A percentile compares a stretch with the other conserved stretches of the same genome.
phyloP scores from a whole-genome alignment of 2,888 invertebrate species.

The Himalopsyche japonica region DNA sequence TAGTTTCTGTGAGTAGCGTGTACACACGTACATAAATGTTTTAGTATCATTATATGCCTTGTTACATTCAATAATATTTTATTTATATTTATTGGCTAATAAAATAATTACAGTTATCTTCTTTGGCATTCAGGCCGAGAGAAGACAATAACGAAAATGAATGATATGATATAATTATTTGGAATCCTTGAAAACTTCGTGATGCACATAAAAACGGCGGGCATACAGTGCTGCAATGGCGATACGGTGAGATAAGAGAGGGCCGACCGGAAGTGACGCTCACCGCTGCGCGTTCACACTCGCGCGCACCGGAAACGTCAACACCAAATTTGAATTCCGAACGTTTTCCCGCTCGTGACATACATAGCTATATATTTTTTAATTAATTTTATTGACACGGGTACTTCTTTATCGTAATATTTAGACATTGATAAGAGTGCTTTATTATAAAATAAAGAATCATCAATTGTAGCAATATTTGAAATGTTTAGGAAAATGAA shows the following conservation, averaged over 20 bases:
- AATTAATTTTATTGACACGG: background rate
- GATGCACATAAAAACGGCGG: background rate
- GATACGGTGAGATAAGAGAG: constrained; percentile 11
- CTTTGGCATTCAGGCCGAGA: background rate
- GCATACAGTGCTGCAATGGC: background rate
- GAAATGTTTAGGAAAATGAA: too few relatives aligned
- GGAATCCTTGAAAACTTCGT: background rate
- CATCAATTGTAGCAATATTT: too few relatives aligned
- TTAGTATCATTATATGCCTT: too few relatives aligned
- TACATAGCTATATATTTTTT: constrained; percentile 10
- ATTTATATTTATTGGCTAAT: too few relatives aligned
- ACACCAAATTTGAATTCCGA: constrained; percentile 25
- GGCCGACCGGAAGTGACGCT: constrained; percentile 12
- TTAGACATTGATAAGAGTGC: too few relatives aligned
- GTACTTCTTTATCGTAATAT: background rate
- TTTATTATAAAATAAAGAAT: too few relatives aligned
- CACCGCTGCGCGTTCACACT: constrained; percentile 6
- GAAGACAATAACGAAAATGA: background rate
- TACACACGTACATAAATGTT: too few relatives aligned
- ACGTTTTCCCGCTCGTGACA: constrained; percentile 11
- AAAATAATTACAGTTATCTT: background rate
- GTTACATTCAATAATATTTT: too few relatives aligned
- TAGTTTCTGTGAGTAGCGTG: too few relatives aligned
- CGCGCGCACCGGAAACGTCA: constrained; percentile 7
- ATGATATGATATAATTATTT: background rate